Evolutionary conservation across 2,113 vertebrate genomes (phyloP).

Genomic region (Rattus norvegicus): GRCr8 NC_086038.1:9127001-9127500

Average conservation of each 20-base stretch:
- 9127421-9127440: conserved; percentile 44
- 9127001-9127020: too few species aligned
- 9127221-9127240: neutral
- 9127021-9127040: too few species aligned
- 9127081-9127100: too few species aligned
- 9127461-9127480: neutral
- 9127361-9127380: neutral
- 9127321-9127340: fast-evolving
- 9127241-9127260: neutral
- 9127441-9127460: neutral
- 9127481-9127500: neutral
- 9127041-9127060: too few species aligned
- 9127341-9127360: neutral
- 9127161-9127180: fast-evolving
- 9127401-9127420: neutral
- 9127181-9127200: fast-evolving
- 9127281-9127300: neutral
- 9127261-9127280: neutral
- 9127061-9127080: too few species aligned
- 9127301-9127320: neutral
- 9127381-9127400: conserved; percentile 4
- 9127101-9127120: neutral
- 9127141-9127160: neutral
- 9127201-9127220: neutral
- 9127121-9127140: neutral